Evolutionary conservation across 2,888 invertebrate genomes (phyloP).

Genomic region (Pandemis corylana): DNA sequence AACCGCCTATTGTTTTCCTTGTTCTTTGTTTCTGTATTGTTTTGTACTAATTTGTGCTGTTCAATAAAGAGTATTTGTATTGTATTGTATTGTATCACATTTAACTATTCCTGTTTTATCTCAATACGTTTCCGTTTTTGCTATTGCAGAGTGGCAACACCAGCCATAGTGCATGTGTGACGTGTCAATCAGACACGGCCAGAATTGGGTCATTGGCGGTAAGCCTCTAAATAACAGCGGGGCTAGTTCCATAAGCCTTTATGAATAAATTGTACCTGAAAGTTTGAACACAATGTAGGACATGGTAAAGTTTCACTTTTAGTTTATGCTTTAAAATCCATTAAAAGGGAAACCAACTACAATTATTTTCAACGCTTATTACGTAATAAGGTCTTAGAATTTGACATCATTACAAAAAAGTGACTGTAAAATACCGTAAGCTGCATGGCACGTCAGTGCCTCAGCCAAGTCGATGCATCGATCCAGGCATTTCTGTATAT

Average conservation of each 20-base stretch:
- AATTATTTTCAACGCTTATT: not conserved
- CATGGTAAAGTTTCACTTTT: not conserved
- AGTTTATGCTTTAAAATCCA: not conserved
- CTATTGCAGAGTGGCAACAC: not conserved
- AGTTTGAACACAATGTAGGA: not conserved
- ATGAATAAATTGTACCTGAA: constrained; percentile 35
- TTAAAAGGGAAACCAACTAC: not conserved
- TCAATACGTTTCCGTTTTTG: not conserved
- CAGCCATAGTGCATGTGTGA: constrained; percentile 14
- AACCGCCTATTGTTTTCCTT: no score
- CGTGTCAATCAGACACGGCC: constrained; percentile 25
- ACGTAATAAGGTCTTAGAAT: not conserved
- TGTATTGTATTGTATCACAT: no score
- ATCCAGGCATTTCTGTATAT: no score
- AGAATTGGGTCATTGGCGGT: constrained; percentile 35
- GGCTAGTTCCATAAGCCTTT: constrained; percentile 24
- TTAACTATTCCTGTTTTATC: no score
- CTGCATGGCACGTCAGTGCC: no score
- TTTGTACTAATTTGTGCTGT: no score
- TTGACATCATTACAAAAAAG: no score
- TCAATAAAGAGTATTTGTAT: no score
- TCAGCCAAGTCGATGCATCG: no score
- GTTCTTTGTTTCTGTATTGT: no score
- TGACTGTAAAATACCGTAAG: no score
- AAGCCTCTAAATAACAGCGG: constrained; percentile 18